These are phyloP conservation scores for Phoronis australis DNA, from an alignment of 2,888 invertebrate genomes.

Conservation along the genomic window DNA sequence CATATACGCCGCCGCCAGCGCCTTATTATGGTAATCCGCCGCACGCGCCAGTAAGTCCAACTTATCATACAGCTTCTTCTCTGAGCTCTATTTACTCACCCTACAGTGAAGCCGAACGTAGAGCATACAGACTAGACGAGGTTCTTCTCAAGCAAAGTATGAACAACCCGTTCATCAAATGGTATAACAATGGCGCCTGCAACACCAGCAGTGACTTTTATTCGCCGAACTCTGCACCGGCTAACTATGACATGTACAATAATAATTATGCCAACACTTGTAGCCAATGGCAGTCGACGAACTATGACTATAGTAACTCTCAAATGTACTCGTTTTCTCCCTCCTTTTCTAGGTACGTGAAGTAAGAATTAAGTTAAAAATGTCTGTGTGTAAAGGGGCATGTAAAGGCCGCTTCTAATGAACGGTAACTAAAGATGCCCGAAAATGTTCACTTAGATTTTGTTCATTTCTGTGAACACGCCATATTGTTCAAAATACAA, in stretches of 20 bases:
- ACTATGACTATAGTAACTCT: background rate
- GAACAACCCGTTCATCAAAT: slow-evolving; percentile 41
- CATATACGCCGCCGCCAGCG: slow-evolving; percentile 18
- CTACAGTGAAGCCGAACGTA: slow-evolving; percentile 39
- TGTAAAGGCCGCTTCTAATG: no score
- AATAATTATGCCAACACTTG: no score
- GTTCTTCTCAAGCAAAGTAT: slow-evolving; percentile 38
- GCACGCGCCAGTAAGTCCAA: slow-evolving; percentile 12
- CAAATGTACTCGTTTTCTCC: background rate
- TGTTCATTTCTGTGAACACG: no score
- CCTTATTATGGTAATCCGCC: slow-evolving; percentile 11
- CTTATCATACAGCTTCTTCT: slow-evolving; percentile 24
- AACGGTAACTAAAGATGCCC: no score
- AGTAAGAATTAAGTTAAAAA: no score
- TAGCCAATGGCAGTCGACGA: background rate
- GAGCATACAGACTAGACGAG: slow-evolving; percentile 41
- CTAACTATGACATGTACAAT: background rate
- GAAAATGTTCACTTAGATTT: no score
- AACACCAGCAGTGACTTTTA: slow-evolving; percentile 3
- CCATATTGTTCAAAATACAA: no score
- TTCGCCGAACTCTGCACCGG: background rate
- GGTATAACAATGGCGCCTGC: slow-evolving; percentile 32
- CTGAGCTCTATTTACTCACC: slow-evolving; percentile 36
- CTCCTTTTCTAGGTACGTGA: background rate
- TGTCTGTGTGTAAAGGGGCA: no score